Conservation (phyloP, 2,113 vertebrate species). For the Ceuthmochares aereus region DNA sequence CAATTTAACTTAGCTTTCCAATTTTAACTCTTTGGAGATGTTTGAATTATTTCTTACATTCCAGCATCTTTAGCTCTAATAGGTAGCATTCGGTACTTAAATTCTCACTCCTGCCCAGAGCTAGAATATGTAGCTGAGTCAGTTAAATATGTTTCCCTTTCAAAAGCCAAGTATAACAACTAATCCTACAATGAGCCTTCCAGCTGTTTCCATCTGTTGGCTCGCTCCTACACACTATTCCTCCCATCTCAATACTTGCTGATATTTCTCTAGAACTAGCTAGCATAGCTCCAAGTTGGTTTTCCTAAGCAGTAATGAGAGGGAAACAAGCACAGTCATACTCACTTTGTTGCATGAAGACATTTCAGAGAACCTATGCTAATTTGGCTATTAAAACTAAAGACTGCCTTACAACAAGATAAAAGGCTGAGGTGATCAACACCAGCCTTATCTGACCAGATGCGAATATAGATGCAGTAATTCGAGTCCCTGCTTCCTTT, state of each 20-base stretch:
- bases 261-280: background rate
- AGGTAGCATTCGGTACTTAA: background rate
- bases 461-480: background rate
- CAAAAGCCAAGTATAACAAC: background rate
- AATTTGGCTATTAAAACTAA: background rate
- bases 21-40: background rate
- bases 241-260: background rate
- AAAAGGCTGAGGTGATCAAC: background rate
- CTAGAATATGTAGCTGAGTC: background rate
- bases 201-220: background rate
- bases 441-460: background rate
- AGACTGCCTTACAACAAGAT: background rate
- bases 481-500: background rate
- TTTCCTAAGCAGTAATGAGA: background rate
- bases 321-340: background rate
- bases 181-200: background rate
- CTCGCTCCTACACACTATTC: background rate
- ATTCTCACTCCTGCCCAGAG: background rate
- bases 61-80: background rate
- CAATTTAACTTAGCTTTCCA: background rate
- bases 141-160: background rate
- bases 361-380: background rate
- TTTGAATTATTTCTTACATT: background rate
- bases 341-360: background rate
- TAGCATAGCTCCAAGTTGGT: background rate